Conservation (phyloP, 2,888 invertebrate species). For the Griposia aprilina region DNA sequence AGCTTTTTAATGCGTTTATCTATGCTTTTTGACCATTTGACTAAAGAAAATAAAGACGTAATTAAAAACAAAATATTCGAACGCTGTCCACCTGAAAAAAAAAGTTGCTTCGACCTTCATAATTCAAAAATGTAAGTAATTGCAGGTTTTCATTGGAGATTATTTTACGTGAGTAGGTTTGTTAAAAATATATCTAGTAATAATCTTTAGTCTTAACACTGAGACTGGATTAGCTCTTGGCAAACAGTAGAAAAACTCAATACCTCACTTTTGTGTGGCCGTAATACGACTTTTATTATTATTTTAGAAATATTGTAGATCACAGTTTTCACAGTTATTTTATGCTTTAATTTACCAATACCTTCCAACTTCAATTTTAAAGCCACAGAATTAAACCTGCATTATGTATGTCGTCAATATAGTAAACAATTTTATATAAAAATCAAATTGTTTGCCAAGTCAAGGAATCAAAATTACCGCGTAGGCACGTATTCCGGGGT, state of each 20-base stretch:
- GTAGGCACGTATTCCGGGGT: conserved; percentile 28
- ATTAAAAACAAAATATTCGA: background rate
- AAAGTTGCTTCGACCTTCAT: too few species aligned
- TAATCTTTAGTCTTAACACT: conserved; percentile 44
- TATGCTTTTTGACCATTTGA: background rate
- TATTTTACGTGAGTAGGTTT: background rate
- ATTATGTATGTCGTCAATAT: background rate
- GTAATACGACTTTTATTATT: conserved; percentile 31
- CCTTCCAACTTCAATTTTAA: background rate
- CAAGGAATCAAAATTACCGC: background rate
- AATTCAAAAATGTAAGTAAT: background rate
- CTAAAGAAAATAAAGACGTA: background rate
- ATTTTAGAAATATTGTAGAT: conserved; percentile 30
- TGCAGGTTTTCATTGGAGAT: too few species aligned
- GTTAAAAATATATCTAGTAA: background rate
- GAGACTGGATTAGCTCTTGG: conserved; percentile 41
- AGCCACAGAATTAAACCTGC: background rate
- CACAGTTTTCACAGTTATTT: conserved; percentile 15
- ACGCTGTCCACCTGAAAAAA: too few species aligned
- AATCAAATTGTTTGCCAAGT: background rate
- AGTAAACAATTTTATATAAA: background rate
- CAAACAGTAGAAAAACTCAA: conserved; percentile 41
- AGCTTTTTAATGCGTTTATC: background rate
- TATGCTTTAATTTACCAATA: background rate
- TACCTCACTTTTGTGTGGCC: conserved; percentile 7